Conservation (phyloP, 1,140 invertebrate genomes). For the Helicoverpa armigera region DNA sequence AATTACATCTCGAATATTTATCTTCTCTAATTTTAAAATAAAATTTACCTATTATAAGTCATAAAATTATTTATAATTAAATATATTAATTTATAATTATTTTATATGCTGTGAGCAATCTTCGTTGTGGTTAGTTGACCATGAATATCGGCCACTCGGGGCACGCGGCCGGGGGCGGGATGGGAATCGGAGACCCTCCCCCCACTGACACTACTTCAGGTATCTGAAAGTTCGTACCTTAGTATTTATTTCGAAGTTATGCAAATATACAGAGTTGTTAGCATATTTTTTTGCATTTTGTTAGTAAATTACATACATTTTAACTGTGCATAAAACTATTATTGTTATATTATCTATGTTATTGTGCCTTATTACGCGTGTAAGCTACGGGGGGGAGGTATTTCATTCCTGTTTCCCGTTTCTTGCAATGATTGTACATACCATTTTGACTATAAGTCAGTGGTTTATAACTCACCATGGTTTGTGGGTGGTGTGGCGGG, state of each 20-base stretch:
- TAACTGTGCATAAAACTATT: no score
- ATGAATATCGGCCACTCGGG: slow-evolving; percentile 82
- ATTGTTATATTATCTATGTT: no score
- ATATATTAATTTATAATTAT: slow-evolving; percentile 28
- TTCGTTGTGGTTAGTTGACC: slow-evolving; percentile 69
- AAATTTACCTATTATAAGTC: background rate
- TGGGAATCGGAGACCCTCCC: slow-evolving; percentile 77
- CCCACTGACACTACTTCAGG: slow-evolving; percentile 79
- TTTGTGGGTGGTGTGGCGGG: slow-evolving; percentile 83
- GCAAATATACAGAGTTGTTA: no score
- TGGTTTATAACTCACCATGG: slow-evolving; percentile 77
- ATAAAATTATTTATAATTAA: background rate
- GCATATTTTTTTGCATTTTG: no score
- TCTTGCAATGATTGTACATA: background rate
- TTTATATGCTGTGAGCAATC: slow-evolving; percentile 36
- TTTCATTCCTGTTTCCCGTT: background rate
- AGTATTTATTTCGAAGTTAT: no score
- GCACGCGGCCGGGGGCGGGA: slow-evolving; percentile 75
- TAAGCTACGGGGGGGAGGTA: background rate
- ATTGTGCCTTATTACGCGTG: no score
- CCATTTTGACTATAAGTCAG: background rate
- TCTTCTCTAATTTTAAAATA: background rate
- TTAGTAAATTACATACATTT: no score
- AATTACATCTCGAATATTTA: slow-evolving; percentile 2
- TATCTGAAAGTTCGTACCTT: slow-evolving; percentile 62